These are phyloP conservation scores for Irena cyanogastra DNA, from an alignment of 2,113 vertebrate species.

Conservation along the genomic window DNA sequence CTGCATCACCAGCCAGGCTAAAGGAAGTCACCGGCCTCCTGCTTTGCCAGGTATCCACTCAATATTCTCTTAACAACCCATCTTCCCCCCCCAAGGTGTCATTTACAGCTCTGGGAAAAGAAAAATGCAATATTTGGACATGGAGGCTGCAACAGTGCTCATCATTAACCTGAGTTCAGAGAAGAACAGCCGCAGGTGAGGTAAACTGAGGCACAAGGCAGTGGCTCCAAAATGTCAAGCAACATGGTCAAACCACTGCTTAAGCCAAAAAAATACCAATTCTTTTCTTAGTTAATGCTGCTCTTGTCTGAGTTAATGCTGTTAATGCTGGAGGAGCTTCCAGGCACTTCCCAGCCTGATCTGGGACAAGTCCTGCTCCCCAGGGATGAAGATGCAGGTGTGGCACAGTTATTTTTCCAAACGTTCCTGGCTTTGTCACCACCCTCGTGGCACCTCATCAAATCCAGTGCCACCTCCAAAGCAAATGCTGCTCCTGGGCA, in stretches of 20 bases:
- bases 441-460: not conserved
- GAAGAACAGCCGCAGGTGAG: too few relatives aligned
- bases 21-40: not conserved
- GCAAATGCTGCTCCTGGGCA: not conserved
- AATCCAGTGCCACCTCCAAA: not conserved
- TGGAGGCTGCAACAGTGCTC: rapidly evolving
- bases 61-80: not conserved
- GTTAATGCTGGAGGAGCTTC: not conserved
- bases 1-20: not conserved
- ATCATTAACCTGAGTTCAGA: too few relatives aligned
- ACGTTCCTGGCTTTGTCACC: not conserved
- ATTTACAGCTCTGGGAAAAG: not conserved
- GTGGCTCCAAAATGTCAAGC: not conserved
- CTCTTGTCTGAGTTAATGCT: too few relatives aligned
- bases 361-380: not conserved
- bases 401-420: not conserved
- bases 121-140: rapidly evolving
- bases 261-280: not conserved
- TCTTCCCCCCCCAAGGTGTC: not conserved
- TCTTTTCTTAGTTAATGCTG: not conserved
- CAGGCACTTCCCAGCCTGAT: not conserved
- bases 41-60: not conserved
- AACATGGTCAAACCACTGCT: rapidly evolving
- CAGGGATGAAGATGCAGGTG: not conserved
- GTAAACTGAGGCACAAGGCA: not conserved